Conservation (phyloP, 2,888 invertebrate species). For the Meiosimyza decipiens region DNA sequence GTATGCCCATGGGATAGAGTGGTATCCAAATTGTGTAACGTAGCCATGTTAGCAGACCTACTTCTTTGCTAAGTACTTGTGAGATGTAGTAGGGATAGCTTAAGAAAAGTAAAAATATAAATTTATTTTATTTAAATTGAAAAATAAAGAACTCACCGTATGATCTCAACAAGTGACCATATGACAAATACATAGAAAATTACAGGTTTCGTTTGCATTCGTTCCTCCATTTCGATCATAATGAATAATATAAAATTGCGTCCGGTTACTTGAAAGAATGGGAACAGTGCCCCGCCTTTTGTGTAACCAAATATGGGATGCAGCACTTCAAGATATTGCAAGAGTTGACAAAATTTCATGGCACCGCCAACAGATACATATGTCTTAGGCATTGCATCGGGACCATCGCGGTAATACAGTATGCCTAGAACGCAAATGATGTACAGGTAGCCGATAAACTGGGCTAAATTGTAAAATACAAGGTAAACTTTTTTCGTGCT, state of each 20-base stretch:
- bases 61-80: slow-evolving; percentile 79
- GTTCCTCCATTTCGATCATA: slow-evolving; percentile 85
- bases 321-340: slow-evolving; percentile 88
- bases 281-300: slow-evolving; percentile 77
- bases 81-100: slow-evolving; percentile 95
- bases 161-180: slow-evolving; percentile 85
- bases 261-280: slow-evolving; percentile 84
- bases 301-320: slow-evolving; percentile 92
- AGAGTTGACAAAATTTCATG: slow-evolving; percentile 82
- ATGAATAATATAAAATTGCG: slow-evolving; percentile 82
- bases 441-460: slow-evolving; percentile 87
- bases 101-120: slow-evolving; percentile 50
- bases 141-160: slow-evolving; percentile 71
- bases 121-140: neutral
- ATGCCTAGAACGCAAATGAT: slow-evolving; percentile 78
- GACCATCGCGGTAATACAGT: slow-evolving; percentile 80
- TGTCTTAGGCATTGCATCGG: slow-evolving; percentile 75
- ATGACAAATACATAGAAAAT: slow-evolving; percentile 88
- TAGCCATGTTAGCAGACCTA: slow-evolving; percentile 86
- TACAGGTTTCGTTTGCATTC: slow-evolving; percentile 88
- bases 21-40: slow-evolving; percentile 95
- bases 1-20: slow-evolving; percentile 88
- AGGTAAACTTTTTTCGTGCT: slow-evolving; percentile 86
- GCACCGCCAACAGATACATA: slow-evolving; percentile 81
- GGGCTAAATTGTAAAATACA: slow-evolving; percentile 88